phyloP scores from a whole-genome alignment of 1,140 invertebrate genomes.

The Chionoecetes opilio region DNA sequence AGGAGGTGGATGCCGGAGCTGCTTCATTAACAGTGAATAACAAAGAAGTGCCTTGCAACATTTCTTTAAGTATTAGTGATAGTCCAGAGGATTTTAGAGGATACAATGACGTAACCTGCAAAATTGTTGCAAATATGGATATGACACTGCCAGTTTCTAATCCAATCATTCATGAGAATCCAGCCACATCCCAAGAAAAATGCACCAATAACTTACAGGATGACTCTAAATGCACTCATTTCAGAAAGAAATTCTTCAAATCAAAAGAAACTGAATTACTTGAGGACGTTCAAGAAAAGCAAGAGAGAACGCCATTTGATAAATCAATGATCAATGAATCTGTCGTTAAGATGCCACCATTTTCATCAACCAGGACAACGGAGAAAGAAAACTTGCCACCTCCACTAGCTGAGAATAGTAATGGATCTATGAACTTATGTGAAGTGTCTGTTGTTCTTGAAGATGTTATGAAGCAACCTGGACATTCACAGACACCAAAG shows the following conservation, averaged over 20 bases:
- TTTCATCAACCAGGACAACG: conserved; percentile 40
- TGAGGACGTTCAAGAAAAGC: conserved; percentile 3
- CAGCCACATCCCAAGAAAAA: not conserved
- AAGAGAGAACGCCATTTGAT: conserved; percentile 68
- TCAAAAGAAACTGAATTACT: not conserved
- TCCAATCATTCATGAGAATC: not conserved
- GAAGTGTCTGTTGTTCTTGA: conserved; percentile 61
- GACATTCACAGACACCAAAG: not conserved
- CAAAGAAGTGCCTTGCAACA: not conserved
- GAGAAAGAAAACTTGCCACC: conserved; percentile 76
- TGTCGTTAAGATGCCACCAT: conserved; percentile 45
- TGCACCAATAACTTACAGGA: not conserved
- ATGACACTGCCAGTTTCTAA: conserved; percentile 68
- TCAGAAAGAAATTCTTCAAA: conserved; percentile 61
- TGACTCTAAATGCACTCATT: conserved; percentile 8
- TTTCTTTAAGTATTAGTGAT: not conserved
- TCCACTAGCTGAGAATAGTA: not conserved
- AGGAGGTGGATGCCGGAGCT: not conserved
- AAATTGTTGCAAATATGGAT: conserved; percentile 67
- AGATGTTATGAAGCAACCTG: conserved; percentile 63
- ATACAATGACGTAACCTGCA: conserved; percentile 65
- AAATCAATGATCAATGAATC: conserved; percentile 59
- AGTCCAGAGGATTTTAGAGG: not conserved
- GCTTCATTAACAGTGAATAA: not conserved
- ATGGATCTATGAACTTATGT: conserved; percentile 18